phyloP scores from a whole-genome alignment of 1,140 invertebrate species.

The Bombus fervidus region DNA sequence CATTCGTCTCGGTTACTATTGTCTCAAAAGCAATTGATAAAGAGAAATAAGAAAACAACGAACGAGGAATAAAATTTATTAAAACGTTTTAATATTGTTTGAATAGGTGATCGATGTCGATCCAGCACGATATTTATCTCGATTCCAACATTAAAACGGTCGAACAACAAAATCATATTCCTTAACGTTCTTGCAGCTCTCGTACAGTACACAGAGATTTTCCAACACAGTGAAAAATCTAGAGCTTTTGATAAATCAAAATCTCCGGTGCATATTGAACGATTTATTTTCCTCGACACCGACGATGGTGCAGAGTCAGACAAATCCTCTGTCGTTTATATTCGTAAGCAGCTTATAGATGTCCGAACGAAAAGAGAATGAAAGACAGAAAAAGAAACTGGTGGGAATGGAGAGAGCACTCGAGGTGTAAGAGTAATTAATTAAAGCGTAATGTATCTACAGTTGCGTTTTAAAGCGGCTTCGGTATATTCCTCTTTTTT shows the following conservation, averaged over 20 bases:
- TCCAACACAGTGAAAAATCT: not conserved
- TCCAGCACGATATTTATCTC: not conserved
- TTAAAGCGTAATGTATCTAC: constrained; percentile 35
- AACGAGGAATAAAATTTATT: no score
- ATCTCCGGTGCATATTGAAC: constrained; percentile 35
- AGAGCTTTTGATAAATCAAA: constrained; percentile 52
- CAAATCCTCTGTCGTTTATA: constrained; percentile 53
- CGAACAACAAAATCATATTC: not conserved
- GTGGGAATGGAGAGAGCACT: not conserved
- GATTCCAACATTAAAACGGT: not conserved
- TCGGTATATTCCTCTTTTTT: not conserved
- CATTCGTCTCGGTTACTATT: no score
- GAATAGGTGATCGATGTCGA: not conserved
- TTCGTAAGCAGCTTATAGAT: constrained; percentile 53
- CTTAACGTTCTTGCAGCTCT: not conserved
- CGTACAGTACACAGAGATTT: not conserved
- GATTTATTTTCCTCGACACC: constrained; percentile 43
- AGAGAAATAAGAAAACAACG: no score
- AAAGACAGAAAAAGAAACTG: not conserved
- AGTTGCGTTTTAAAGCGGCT: constrained; percentile 33
- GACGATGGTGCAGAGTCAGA: constrained; percentile 30
- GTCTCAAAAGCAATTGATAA: no score
- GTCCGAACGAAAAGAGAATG: constrained; percentile 38
- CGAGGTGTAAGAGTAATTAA: constrained; percentile 43
- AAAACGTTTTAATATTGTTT: not conserved